Percentiles rank a stretch among this genome's conserved stretches.
Conservation (phyloP, 2,888 invertebrate species). For the Drosophila antonietae region DNA sequence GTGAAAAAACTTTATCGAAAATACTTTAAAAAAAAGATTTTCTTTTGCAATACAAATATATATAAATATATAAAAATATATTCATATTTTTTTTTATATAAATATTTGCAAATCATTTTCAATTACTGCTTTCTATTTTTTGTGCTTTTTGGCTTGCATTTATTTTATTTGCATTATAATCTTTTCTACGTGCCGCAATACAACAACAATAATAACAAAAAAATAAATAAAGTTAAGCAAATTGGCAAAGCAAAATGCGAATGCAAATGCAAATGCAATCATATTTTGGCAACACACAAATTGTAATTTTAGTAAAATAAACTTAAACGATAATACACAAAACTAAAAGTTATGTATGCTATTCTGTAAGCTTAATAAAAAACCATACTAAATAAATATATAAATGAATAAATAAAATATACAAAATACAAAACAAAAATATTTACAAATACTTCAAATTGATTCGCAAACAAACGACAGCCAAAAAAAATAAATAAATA, state of each 20-base stretch:
- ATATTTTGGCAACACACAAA: slow-evolving; percentile 62
- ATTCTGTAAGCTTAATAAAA: slow-evolving; percentile 71
- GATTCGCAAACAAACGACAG: slow-evolving; percentile 16
- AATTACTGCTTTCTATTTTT: slow-evolving; percentile 32
- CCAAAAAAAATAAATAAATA: too few species aligned
- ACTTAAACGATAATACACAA: slow-evolving; percentile 60
- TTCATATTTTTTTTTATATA: slow-evolving; percentile 30
- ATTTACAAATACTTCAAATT: slow-evolving; percentile 20
- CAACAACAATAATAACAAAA: slow-evolving; percentile 33
- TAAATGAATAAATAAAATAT: slow-evolving; percentile 51
- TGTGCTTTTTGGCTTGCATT: slow-evolving; percentile 43
- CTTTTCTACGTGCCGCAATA: slow-evolving; percentile 40
- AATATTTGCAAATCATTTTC: slow-evolving; percentile 47
- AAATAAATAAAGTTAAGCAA: slow-evolving; percentile 49
- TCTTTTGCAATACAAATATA: slow-evolving; percentile 21
- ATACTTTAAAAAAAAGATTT: slow-evolving; percentile 3
- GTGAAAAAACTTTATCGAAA: background rate
- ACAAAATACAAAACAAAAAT: slow-evolving; percentile 23
- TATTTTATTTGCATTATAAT: slow-evolving; percentile 45
- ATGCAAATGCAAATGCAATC: slow-evolving; percentile 56
- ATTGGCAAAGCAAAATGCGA: slow-evolving; percentile 50
- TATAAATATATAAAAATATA: background rate
- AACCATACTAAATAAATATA: slow-evolving; percentile 59
- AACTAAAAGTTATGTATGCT: slow-evolving; percentile 74
- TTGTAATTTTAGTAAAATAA: slow-evolving; percentile 77